These are phyloP conservation scores for Eupsilia transversa DNA, from an alignment of 2,888 invertebrate genomes.

Conservation along the genomic window DNA sequence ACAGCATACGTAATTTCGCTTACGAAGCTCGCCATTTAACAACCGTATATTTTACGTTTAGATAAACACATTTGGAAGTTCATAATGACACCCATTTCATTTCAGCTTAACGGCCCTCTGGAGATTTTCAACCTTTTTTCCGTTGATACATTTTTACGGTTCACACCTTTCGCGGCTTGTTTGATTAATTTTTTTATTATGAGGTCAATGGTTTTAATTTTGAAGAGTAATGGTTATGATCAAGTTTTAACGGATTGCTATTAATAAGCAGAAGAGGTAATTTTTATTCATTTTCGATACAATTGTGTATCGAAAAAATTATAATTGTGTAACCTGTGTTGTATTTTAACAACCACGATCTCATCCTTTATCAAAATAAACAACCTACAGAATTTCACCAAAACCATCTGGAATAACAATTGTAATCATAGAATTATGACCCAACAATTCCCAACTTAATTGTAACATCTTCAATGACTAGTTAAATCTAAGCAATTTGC, in stretches of 20 bases:
- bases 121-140: slow-evolving; percentile 69
- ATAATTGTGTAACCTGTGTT: background rate
- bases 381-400: background rate
- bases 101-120: slow-evolving; percentile 65
- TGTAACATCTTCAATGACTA: slow-evolving; percentile 64
- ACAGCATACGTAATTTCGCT: slow-evolving; percentile 65
- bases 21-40: slow-evolving; percentile 66
- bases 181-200: slow-evolving; percentile 67
- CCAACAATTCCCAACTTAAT: slow-evolving; percentile 49
- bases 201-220: slow-evolving; percentile 66
- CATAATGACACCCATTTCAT: slow-evolving; percentile 73
- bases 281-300: background rate
- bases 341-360: no score
- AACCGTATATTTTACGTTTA: slow-evolving; percentile 70
- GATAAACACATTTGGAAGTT: slow-evolving; percentile 73
- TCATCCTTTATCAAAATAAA: background rate
- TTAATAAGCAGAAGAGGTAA: slow-evolving; percentile 21
- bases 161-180: slow-evolving; percentile 57
- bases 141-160: slow-evolving; percentile 66
- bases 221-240: slow-evolving; percentile 50
- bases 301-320: no score
- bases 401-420: slow-evolving; percentile 36
- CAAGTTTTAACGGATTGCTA: slow-evolving; percentile 40
- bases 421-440: slow-evolving; percentile 48
- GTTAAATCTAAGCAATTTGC: slow-evolving; percentile 67